phyloP scores from a whole-genome alignment of 2,888 invertebrate species.

The Ecliptopera silaceata region DNA sequence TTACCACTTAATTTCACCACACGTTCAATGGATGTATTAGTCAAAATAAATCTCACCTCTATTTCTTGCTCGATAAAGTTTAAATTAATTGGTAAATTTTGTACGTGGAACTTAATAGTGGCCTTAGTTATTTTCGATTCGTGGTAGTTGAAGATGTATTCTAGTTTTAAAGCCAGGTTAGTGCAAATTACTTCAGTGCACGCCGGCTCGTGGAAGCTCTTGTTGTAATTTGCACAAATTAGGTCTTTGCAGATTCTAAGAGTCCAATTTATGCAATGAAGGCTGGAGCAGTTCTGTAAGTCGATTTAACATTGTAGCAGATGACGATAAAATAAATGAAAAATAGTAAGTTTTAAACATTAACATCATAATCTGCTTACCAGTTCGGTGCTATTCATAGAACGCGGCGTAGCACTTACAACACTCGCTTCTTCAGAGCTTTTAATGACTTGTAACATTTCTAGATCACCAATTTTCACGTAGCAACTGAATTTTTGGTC shows the following conservation, averaged over 20 bases:
- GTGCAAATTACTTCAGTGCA: conserved; percentile 61
- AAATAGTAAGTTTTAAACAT: too few relatives aligned
- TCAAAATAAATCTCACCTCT: conserved; percentile 58
- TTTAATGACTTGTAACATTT: conserved; percentile 64
- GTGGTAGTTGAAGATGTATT: conserved; percentile 64
- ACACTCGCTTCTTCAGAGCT: conserved; percentile 52
- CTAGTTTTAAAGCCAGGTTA: conserved; percentile 60
- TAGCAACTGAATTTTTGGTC: conserved; percentile 58
- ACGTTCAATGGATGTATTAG: conserved; percentile 53
- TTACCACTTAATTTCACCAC: conserved; percentile 85
- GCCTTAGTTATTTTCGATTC: conserved; percentile 62
- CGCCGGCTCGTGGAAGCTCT: conserved; percentile 55
- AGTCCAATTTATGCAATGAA: conserved; percentile 69
- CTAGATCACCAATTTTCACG: conserved; percentile 63
- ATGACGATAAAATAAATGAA: too few relatives aligned
- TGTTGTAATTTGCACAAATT: conserved; percentile 56
- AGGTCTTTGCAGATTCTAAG: conserved; percentile 54
- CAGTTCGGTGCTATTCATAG: conserved; percentile 55
- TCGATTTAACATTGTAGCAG: background rate
- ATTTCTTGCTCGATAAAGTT: conserved; percentile 61
- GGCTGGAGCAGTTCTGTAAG: conserved; percentile 68
- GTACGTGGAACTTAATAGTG: conserved; percentile 56
- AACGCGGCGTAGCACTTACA: conserved; percentile 57
- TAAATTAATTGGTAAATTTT: conserved; percentile 45
- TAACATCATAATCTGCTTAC: too few relatives aligned